These are phyloP conservation scores for Centropus unirufus DNA, from an alignment of 2,113 vertebrate species.

Conservation along the genomic window DNA sequence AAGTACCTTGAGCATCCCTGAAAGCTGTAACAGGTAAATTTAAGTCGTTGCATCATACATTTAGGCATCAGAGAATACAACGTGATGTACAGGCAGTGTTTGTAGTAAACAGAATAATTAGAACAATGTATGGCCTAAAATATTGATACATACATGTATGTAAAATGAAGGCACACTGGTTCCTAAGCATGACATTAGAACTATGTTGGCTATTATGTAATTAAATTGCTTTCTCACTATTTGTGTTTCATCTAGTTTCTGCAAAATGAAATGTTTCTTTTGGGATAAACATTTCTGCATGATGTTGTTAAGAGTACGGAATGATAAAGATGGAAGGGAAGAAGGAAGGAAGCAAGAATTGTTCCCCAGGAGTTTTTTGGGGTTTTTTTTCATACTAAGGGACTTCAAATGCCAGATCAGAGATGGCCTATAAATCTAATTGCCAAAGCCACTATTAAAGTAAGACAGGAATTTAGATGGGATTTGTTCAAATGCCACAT, in stretches of 20 bases:
- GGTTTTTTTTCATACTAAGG: neutral
- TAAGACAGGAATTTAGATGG: constrained; percentile 14
- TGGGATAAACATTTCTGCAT: neutral
- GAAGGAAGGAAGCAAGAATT: neutral
- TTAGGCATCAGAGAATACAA: neutral
- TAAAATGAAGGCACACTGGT: neutral
- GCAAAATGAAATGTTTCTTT: neutral
- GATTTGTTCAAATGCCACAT: constrained; percentile 53
- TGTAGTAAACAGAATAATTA: constrained; percentile 3
- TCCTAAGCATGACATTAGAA: neutral
- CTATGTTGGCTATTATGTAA: neutral
- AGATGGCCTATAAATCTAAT: constrained; percentile 31
- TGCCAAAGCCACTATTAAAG: constrained; percentile 19
- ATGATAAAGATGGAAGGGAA: neutral
- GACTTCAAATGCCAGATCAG: constrained; percentile 17
- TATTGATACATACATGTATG: neutral
- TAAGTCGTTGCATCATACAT: neutral
- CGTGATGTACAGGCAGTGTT: neutral
- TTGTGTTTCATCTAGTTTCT: neutral
- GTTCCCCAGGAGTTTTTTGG: neutral
- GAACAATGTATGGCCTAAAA: neutral
- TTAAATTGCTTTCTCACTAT: neutral
- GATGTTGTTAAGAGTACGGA: neutral
- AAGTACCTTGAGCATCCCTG: neutral
- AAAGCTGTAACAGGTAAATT: neutral